Evolutionary conservation across 2,113 vertebrate species (phyloP), one percentile per base, ranked within the genome.

Genomic region (Morone saxatilis): DNA sequence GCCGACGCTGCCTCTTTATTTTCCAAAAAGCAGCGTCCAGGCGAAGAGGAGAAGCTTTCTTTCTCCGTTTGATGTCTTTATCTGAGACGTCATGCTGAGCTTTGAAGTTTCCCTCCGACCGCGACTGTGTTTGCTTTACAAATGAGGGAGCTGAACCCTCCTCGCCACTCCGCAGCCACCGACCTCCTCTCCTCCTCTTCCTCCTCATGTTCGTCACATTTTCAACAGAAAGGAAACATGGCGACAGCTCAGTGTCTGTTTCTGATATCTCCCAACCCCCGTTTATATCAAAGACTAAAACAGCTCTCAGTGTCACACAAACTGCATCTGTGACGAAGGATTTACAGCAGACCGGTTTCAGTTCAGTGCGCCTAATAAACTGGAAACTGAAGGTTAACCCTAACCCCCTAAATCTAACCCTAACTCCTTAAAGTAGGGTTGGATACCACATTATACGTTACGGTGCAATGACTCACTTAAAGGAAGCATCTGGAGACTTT

Each of bases 31-130:
- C 68, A 53, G 47, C 65, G 45, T 36, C 56, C 11, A 0, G 19
- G 47, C 0, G 40, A 47, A 47, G 45, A 71, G 20, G 47, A 76
- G 54, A 67, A 1, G 75, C 87, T 71, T 54, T 78, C 76, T 45
- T 60, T 68, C 65, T 60, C 69, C 38, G 68, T 92, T 86, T 91
- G 92, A 93, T 84, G 91, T 88, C 88, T 85, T 78, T 83, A 91
- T 93, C 86, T 84, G 88, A 84, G 65, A 79, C 7, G 60, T 74
- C 79, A 59, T 43, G 51, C 74, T 38, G 78, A n/a, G 83, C 92
- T 93, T 90, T 93, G 88, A 93, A 89, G 90, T 83, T 41, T 57
- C 76, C 63, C 16, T 9, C 45, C 17, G 45, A 82, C 81, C 71
- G 72, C 76, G 70, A 73, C 76, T 53, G 72, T 84, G 89, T 90